Base-by-base conservation (phyloP, 2,888 invertebrate genomes). In the Drosophila kokeensis region DNA sequence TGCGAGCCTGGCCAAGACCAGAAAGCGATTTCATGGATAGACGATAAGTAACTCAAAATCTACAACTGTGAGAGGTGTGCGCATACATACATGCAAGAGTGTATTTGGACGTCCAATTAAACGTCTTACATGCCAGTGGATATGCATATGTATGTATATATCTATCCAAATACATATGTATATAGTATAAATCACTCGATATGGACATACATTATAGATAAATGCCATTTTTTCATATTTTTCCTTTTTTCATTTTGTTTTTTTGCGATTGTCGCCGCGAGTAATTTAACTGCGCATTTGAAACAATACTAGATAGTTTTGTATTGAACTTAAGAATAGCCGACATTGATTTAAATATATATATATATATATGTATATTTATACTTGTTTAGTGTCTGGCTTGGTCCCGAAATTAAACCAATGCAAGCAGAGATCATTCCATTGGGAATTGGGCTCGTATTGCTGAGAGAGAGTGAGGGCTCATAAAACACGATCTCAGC, bases 51-150 rank as follows among this genome's bases (percentile, higher is more conserved):
- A 71, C 81, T 70, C 49, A 45, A 38, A 34, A 66, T 27, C 59
- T 48, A 60, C 13, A n/a, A 34, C 38, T 15, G 13, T 53, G 34
- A 21, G n/a, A 38, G 36, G 29, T 68, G 61, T 69, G 63, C 58
- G 42, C 13, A 42, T 53, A 18, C 45, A 45, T 45, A 27, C 45
- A 24, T 38, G 38, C 30, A 69, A 29, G 40, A 57, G 61, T 45
- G 57, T 74, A 53, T 79, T 29, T 60, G 52, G 71, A 52, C 36
- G 61, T 80, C 81, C 80, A 89, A 90, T 85, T 88, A 88, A 90
- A 73, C 69, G 70, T 62, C 62, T 70, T 69, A 64, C 59, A 67
- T 21, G 72, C 34, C 30, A 38, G 45, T 54, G 21, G 11, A 27
- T 30, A 40, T 48, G 15, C 29, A 64, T 34, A 13, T 3, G 18